Conservation (phyloP, 1,140 invertebrate genomes). For the Eulimnadia texana region DNA sequence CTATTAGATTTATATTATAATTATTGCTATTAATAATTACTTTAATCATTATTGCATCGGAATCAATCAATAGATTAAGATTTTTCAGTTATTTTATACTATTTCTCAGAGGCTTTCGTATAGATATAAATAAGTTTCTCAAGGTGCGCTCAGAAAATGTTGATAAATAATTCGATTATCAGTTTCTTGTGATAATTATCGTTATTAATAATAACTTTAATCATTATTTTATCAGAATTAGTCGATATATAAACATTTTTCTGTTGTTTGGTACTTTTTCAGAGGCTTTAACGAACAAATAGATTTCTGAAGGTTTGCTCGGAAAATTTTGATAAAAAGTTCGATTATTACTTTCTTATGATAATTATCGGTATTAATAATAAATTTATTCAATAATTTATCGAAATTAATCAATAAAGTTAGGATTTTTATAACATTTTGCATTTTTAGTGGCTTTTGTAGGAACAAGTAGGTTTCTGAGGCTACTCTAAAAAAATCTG, state of each 20-base stretch:
- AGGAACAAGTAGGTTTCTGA: too few relatives aligned
- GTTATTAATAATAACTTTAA: not conserved
- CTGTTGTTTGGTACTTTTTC: conserved; percentile 18
- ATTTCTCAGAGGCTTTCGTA: too few relatives aligned
- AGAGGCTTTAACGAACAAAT: too few relatives aligned
- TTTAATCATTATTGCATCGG: not conserved
- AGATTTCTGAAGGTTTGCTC: too few relatives aligned
- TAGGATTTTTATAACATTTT: too few relatives aligned
- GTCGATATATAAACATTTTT: conserved; percentile 6
- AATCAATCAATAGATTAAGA: conserved; percentile 3
- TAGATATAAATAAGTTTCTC: too few relatives aligned
- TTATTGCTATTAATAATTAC: conserved; percentile 3
- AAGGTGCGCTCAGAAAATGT: not conserved
- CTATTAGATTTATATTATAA: not conserved
- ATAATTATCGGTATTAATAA: not conserved
- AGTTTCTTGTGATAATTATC: not conserved
- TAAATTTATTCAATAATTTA: not conserved
- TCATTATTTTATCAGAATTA: not conserved
- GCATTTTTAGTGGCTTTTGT: too few relatives aligned
- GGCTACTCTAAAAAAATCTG: not conserved
- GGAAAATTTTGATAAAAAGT: not conserved
- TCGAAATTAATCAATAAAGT: too few relatives aligned
- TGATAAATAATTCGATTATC: not conserved
- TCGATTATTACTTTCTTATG: not conserved
- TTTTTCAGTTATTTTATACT: conserved; percentile 15